Evolutionary conservation across 1,140 invertebrate species (phyloP).

Genomic region (Sminthurinus signatus): DNA sequence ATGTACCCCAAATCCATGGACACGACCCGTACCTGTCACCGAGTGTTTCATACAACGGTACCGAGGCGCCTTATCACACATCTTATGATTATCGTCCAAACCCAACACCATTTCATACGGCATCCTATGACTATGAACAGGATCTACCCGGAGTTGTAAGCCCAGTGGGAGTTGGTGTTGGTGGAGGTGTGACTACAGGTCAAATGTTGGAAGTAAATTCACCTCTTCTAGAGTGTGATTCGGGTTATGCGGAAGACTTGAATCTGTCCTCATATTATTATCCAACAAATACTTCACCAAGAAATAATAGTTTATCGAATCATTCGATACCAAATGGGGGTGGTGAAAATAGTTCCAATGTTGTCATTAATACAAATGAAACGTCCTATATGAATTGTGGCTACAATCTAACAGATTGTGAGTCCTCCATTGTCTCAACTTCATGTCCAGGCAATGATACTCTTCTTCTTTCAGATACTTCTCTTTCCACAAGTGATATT

Average conservation of each 20-base stretch:
- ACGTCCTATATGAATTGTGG: constrained; percentile 6
- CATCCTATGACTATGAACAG: constrained; percentile 37
- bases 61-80: constrained; percentile 14
- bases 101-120: constrained; percentile 39
- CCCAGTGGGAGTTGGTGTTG: neutral
- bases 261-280: constrained; percentile 36
- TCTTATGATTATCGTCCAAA: constrained; percentile 34
- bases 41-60: neutral
- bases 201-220: neutral
- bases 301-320: neutral
- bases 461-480: neutral
- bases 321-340: neutral
- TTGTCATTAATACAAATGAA: no score
- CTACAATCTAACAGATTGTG: neutral
- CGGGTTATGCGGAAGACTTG: constrained; percentile 36
- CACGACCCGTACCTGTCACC: constrained; percentile 32
- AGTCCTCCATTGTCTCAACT: neutral
- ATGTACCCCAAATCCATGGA: neutral
- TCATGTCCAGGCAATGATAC: neutral
- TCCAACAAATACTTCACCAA: neutral
- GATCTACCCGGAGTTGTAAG: constrained; percentile 15
- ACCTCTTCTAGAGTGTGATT: constrained; percentile 34
- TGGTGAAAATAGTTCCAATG: neutral
- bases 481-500: constrained; percentile 15
- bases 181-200: neutral